Evolutionary conservation across 1,140 invertebrate species (phyloP).

Genomic region (Zaprionus ornatus): DNA sequence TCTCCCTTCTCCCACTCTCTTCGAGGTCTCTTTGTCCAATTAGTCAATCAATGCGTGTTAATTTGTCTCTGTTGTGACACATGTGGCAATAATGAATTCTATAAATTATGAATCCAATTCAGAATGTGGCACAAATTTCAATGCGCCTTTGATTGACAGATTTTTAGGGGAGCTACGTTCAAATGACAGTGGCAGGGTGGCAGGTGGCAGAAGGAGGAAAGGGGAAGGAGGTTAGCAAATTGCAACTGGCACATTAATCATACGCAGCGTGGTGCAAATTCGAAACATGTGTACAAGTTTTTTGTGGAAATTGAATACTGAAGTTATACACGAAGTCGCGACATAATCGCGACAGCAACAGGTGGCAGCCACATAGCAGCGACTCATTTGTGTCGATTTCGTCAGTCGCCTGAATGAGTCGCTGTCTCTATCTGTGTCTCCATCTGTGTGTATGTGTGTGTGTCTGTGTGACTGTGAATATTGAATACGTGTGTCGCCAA

Average conservation of each 20-base stretch:
- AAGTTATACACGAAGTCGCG: constrained; percentile 22
- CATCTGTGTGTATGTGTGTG: not conserved
- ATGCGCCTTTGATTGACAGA: constrained; percentile 40
- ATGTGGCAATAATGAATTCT: constrained; percentile 33
- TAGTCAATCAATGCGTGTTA: constrained; percentile 37
- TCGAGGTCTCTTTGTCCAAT: not conserved
- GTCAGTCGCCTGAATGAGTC: constrained; percentile 20
- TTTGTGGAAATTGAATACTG: constrained; percentile 22
- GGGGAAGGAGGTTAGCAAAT: constrained; percentile 8
- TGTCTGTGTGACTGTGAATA: constrained; percentile 22
- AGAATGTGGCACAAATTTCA: constrained; percentile 39
- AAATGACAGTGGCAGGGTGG: not conserved
- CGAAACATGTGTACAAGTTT: constrained; percentile 35
- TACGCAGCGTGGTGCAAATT: constrained; percentile 55
- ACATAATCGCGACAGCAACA: constrained; percentile 50
- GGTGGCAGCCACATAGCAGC: constrained; percentile 35
- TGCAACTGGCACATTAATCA: constrained; percentile 54
- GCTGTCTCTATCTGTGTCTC: not conserved
- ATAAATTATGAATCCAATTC: constrained; percentile 29
- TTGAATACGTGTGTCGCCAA: constrained; percentile 33
- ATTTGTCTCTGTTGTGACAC: constrained; percentile 51
- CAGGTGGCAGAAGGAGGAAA: too few species aligned
- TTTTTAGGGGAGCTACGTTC: constrained; percentile 3
- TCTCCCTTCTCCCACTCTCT: not conserved
- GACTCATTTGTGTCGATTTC: constrained; percentile 50